Conservation (phyloP, 2,797 vertebrate genomes). For the Onychomys torridus region DNA sequence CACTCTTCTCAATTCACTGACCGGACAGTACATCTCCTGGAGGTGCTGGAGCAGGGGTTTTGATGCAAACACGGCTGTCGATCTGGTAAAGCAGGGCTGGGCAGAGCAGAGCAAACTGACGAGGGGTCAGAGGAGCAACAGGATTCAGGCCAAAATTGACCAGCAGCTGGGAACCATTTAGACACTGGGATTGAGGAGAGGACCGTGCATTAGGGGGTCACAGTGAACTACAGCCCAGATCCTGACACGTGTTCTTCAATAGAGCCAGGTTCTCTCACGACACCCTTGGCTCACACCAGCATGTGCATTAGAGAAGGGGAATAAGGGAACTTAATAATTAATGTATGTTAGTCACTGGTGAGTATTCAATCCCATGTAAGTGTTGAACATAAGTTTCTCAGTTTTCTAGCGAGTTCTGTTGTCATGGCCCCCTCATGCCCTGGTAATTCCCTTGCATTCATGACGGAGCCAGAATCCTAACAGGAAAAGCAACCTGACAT, state of each 20-base stretch:
- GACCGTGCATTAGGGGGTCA: neutral
- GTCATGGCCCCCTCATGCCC: neutral
- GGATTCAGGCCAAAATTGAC: conserved; percentile 90
- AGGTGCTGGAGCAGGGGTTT: conserved; percentile 50
- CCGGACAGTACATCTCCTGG: conserved; percentile 73
- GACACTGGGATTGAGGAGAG: conserved; percentile 85
- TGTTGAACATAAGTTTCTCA: neutral
- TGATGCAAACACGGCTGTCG: conserved; percentile 92
- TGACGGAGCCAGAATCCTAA: conserved; percentile 25
- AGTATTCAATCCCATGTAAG: neutral
- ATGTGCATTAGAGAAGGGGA: neutral
- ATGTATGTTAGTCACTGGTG: neutral
- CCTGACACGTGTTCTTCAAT: neutral
- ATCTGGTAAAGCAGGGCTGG: conserved; percentile 93
- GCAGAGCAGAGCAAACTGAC: conserved; percentile 91
- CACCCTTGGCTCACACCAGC: neutral
- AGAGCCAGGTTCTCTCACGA: neutral
- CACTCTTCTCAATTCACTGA: conserved; percentile 66
- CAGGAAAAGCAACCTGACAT: conserved; percentile 12
- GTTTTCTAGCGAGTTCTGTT: neutral
- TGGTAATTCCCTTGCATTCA: neutral
- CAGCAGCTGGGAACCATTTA: conserved; percentile 91
- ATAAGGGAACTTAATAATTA: neutral
- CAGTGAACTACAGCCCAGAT: neutral
- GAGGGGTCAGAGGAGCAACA: conserved; percentile 88